A percentile compares a stretch with the other conserved stretches of the same genome.
Evolutionary conservation across 2,888 invertebrate genomes (phyloP).

Genomic region (Himalopsyche anomala): DNA sequence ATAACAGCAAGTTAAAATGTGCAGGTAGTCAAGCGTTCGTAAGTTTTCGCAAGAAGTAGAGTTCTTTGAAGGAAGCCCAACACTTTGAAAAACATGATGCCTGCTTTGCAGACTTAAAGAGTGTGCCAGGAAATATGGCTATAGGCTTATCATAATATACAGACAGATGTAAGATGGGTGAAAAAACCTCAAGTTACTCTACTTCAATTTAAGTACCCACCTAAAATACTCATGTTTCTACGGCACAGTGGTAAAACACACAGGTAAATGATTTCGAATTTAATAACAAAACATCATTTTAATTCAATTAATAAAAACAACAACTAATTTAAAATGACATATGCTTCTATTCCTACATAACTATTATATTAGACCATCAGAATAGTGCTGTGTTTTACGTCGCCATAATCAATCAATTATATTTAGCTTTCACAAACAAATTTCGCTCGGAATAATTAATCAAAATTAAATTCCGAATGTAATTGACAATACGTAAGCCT

Average conservation of each 20-base stretch:
- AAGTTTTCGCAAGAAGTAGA: constrained; percentile 16
- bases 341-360: no score
- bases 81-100: constrained; percentile 38
- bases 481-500: no score
- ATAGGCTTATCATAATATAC: constrained; percentile 46
- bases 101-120: constrained; percentile 39
- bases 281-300: no score
- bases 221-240: neutral
- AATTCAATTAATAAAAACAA: no score
- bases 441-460: no score
- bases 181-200: constrained; percentile 41
- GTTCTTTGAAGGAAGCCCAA: constrained; percentile 8
- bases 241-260: constrained; percentile 1
- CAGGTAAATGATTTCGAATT: no score
- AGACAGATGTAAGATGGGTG: constrained; percentile 44
- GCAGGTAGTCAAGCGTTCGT: neutral
- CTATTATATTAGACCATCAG: no score
- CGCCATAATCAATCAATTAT: no score
- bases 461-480: no score
- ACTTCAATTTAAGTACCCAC: constrained; percentile 35
- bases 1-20: constrained; percentile 27
- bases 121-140: constrained; percentile 36
- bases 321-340: no score
- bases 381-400: no score
- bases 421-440: no score